These are phyloP conservation scores for Oryzias melastigma DNA, from an alignment of 2,113 vertebrate species.

Conservation along the genomic window DNA sequence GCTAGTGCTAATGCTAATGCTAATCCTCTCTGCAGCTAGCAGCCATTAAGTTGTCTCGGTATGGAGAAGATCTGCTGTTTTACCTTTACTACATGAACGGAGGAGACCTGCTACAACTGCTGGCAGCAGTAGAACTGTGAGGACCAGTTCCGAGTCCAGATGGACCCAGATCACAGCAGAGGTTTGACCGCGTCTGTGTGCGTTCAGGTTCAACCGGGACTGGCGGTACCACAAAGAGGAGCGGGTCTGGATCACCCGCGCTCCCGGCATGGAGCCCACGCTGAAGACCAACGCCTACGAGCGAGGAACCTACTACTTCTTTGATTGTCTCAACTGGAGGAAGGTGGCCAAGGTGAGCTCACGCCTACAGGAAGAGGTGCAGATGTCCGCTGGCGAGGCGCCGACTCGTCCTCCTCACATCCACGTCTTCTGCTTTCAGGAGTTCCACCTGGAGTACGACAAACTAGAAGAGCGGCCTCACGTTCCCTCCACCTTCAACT, in stretches of 20 bases:
- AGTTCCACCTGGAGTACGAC: constrained; percentile 99
- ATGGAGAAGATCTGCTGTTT: constrained; percentile 98
- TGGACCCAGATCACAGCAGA: not conserved
- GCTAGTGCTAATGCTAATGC: not conserved
- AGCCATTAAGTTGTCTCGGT: constrained; percentile 97
- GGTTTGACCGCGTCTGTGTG: not conserved
- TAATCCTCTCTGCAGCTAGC: constrained; percentile 82
- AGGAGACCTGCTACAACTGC: constrained; percentile 97
- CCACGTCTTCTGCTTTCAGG: constrained; percentile 67
- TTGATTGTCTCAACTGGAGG: constrained; percentile 99
- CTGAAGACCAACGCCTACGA: constrained; percentile 99
- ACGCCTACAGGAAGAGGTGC: not conserved
- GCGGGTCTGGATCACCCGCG: constrained; percentile 98
- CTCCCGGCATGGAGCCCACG: constrained; percentile 98
- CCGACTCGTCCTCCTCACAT: no score
- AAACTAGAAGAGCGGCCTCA: constrained; percentile 99
- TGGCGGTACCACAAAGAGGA: constrained; percentile 99
- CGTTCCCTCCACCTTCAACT: constrained; percentile 99
- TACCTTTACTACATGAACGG: constrained; percentile 99
- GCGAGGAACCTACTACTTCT: constrained; percentile 99
- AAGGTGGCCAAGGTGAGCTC: constrained; percentile 95
- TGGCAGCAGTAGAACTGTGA: constrained; percentile 99
- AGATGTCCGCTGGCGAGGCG: no score
- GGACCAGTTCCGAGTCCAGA: constrained; percentile 40
- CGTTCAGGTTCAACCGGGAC: constrained; percentile 92